phyloP scores from a whole-genome alignment of 1,140 invertebrate genomes.

The Heterodera carotae region DNA sequence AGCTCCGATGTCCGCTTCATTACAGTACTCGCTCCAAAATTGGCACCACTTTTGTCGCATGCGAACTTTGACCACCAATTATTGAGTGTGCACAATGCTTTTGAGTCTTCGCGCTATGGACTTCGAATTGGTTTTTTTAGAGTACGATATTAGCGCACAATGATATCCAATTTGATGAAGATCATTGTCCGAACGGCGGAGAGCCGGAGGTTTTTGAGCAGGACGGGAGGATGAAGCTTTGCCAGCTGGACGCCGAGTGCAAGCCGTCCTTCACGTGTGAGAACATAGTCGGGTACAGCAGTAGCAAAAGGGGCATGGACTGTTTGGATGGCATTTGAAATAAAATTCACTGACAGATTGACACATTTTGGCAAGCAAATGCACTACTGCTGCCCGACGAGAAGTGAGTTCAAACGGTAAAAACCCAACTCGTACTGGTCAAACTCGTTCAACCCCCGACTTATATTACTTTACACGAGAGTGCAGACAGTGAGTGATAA shows the following conservation, averaged over 20 bases:
- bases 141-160: too few species aligned
- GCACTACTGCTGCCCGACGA: slow-evolving; percentile 36
- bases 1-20: too few species aligned
- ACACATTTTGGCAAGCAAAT: slow-evolving; percentile 35
- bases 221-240: slow-evolving; percentile 10
- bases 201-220: slow-evolving; percentile 13
- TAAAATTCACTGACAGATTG: slow-evolving; percentile 10
- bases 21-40: too few species aligned
- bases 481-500: too few species aligned
- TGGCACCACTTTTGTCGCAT: too few species aligned
- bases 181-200: slow-evolving; percentile 10
- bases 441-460: too few species aligned
- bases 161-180: too few species aligned
- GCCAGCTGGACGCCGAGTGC: slow-evolving; percentile 18
- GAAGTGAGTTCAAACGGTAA: slow-evolving; percentile 27
- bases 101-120: neutral
- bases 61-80: too few species aligned
- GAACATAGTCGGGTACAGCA: slow-evolving; percentile 4
- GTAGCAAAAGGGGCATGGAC: neutral
- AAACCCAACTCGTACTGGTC: too few species aligned
- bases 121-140: neutral
- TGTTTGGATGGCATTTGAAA: neutral
- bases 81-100: neutral
- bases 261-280: slow-evolving; percentile 5
- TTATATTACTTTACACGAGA: too few species aligned